Evolutionary conservation across 2,888 invertebrate genomes (phyloP), one percentile per base, ranked within the genome.

Genomic region (Ditylenchus weischeri): DNA sequence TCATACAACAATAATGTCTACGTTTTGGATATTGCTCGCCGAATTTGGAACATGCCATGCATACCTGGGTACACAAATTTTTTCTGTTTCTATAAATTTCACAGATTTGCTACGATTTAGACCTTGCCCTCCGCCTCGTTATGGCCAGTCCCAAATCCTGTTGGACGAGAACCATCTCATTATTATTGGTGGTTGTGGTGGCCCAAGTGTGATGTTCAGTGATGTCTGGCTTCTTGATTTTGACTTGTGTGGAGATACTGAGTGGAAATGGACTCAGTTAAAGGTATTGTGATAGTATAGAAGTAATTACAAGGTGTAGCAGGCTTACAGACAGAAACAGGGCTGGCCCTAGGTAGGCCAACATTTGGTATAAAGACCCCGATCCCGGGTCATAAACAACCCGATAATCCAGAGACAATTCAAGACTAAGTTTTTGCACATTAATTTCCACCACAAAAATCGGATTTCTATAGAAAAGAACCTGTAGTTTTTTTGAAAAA

Each of bases 201-300:
- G 86, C 0, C 85, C 85, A 18, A 85, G 85, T 72, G 84, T 78
- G 73, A 75, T 91, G 29, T 91, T 90, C 84, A 90, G 88, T 79
- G 95, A 95, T 84, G 90, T 91, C 69, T 95, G 94, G 94, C 85
- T 93, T 66, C 86, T 95, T 68, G 90, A 88, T 64, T 90, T 93
- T 89, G 87, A 87, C 88, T 87, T 68, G 89, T 90, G 90, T 88
- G 75, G 79, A 6, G 66, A 67, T 18, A 58, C 68, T 19, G 71
- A 64, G 35, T 70, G 70, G 69, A 50, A 29, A 13, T 75, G 75
- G 75, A 64, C 66, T 21, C 70, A 71, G 50, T 61, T 76, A 5
- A 66, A 67, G 43, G 70, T 72, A 21, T 38, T 43, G 43, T 43
- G 3, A 2, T 8, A 13, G 15, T 43, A 13, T 43, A 6, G 11